These are phyloP conservation scores for Hartigia nigra DNA, from an alignment of 2,888 invertebrate species.

Conservation along the genomic window DNA sequence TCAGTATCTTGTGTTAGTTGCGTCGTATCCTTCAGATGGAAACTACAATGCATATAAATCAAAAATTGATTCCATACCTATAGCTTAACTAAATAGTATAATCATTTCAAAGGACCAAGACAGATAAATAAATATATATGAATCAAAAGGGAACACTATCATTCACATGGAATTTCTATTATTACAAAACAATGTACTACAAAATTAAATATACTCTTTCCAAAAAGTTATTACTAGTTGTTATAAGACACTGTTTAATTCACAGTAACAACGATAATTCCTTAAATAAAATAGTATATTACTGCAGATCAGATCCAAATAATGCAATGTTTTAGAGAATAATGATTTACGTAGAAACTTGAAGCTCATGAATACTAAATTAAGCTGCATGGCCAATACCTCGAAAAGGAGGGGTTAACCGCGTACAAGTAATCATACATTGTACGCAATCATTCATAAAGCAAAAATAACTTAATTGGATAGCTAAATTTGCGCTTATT, in stretches of 20 bases:
- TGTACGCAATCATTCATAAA: neutral
- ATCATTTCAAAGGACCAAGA: neutral
- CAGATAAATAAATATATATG: neutral
- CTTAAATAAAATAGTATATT: neutral
- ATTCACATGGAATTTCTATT: neutral
- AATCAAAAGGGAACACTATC: neutral
- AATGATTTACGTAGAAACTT: neutral
- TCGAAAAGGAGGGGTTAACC: neutral
- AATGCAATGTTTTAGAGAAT: neutral
- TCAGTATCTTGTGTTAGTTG: slow-evolving; percentile 21
- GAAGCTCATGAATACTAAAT: neutral
- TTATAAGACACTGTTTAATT: neutral
- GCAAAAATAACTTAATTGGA: neutral
- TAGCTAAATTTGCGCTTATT: neutral
- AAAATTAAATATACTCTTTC: neutral
- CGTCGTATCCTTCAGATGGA: neutral
- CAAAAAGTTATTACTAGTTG: neutral
- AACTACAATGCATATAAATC: neutral
- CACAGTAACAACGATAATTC: neutral
- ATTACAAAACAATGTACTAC: neutral
- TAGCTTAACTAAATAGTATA: neutral
- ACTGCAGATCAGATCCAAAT: neutral
- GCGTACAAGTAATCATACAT: neutral
- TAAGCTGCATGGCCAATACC: neutral
- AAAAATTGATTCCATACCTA: neutral